Evolutionary conservation across 2,888 invertebrate species (phyloP).

Genomic region (Torymus aiolomorphi): DNA sequence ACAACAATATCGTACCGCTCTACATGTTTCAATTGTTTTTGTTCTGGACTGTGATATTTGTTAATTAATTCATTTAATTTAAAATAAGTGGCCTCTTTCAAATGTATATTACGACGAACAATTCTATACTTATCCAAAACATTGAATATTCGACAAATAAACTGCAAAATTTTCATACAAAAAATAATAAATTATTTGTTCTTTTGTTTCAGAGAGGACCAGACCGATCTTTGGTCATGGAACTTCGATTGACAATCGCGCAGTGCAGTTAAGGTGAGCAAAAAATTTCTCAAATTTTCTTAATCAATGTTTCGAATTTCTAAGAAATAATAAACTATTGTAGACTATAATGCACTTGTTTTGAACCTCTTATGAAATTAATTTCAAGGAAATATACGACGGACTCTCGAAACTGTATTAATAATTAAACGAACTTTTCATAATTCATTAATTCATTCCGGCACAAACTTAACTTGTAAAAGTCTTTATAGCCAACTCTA

Average conservation of each 20-base stretch:
- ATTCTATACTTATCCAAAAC: too few relatives aligned
- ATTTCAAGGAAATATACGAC: slow-evolving; percentile 6
- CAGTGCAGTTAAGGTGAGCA: slow-evolving; percentile 66
- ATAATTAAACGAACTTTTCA: slow-evolving; percentile 21
- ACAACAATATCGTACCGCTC: too few relatives aligned
- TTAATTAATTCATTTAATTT: too few relatives aligned
- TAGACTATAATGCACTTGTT: too few relatives aligned
- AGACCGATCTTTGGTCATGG: slow-evolving; percentile 60
- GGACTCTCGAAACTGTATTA: slow-evolving; percentile 3
- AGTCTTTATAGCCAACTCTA: slow-evolving; percentile 7
- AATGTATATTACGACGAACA: too few relatives aligned
- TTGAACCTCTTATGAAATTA: slow-evolving; percentile 8
- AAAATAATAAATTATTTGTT: neutral
- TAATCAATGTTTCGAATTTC: neutral
- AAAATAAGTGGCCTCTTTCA: too few relatives aligned
- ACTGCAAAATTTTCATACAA: neutral
- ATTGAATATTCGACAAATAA: neutral
- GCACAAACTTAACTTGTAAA: slow-evolving; percentile 18
- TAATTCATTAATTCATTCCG: slow-evolving; percentile 36
- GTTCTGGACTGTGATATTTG: too few relatives aligned
- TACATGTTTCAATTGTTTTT: too few relatives aligned
- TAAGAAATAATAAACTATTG: too few relatives aligned
- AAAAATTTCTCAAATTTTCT: neutral
- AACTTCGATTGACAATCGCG: slow-evolving; percentile 61
- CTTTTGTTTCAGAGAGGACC: slow-evolving; percentile 59